Percentiles rank a stretch among this genome's conserved stretches.
Evolutionary conservation across 1,140 invertebrate genomes (phyloP).

Genomic region (Lordiphosa clarofinis): DNA sequence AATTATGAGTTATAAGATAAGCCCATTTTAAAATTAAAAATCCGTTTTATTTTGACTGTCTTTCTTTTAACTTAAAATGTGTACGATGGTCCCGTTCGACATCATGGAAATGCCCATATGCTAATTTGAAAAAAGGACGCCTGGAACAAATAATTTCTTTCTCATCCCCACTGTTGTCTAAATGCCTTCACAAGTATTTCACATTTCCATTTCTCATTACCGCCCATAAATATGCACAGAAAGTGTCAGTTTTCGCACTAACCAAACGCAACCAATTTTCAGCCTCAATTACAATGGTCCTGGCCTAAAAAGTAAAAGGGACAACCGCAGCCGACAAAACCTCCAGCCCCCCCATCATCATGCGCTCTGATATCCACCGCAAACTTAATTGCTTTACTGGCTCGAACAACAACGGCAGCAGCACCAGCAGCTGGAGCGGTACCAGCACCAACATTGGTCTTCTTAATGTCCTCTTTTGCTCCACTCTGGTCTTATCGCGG

Average conservation of each 20-base stretch:
- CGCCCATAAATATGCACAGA: constrained; percentile 39
- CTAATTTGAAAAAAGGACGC: too few species aligned
- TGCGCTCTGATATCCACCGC: constrained; percentile 31
- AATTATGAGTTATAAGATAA: too few species aligned
- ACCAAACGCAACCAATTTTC: constrained; percentile 29
- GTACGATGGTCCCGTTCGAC: too few species aligned
- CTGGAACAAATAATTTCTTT: too few species aligned
- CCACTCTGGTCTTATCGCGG: constrained; percentile 56
- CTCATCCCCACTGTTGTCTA: too few species aligned
- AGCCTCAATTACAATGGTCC: constrained; percentile 40
- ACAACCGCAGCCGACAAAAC: constrained; percentile 26
- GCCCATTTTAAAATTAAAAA: too few species aligned
- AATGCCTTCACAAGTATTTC: too few species aligned
- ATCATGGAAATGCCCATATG: too few species aligned
- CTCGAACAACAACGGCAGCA: constrained; percentile 11
- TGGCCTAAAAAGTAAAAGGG: constrained; percentile 10
- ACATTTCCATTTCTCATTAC: constrained; percentile 29
- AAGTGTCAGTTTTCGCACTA: constrained; percentile 33
- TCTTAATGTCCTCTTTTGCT: constrained; percentile 43
- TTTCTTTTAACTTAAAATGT: too few species aligned
- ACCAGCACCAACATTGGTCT: constrained; percentile 25
- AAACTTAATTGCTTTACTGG: constrained; percentile 70
- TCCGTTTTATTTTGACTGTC: too few species aligned
- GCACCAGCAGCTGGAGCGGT: constrained; percentile 5
- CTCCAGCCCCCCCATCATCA: constrained; percentile 2